These are phyloP conservation scores for Leucophenga maculata DNA, from an alignment of 2,888 invertebrate species.

Conservation along the genomic window DNA sequence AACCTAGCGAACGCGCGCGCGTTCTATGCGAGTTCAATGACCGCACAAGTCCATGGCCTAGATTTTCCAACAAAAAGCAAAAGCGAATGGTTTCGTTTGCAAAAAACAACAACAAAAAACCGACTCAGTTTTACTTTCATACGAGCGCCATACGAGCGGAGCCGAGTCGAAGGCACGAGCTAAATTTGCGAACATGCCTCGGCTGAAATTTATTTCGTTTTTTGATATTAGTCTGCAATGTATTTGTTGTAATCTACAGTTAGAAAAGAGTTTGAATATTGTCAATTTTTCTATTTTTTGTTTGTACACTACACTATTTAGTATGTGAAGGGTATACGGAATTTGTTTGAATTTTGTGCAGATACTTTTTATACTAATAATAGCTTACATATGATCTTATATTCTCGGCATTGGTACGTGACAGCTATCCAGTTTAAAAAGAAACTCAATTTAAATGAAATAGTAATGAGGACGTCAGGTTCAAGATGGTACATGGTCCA, in stretches of 20 bases:
- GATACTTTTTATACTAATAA: too few species aligned
- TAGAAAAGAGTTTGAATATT: neutral
- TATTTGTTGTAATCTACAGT: neutral
- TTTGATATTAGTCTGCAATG: too few species aligned
- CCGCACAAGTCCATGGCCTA: slow-evolving; percentile 72
- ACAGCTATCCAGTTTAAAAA: too few species aligned
- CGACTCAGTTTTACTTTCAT: slow-evolving; percentile 55
- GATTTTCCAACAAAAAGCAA: slow-evolving; percentile 56
- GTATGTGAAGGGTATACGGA: too few species aligned
- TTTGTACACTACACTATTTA: too few species aligned
- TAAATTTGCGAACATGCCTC: neutral
- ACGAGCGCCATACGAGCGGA: slow-evolving; percentile 22
- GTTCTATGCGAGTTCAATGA: slow-evolving; percentile 68
- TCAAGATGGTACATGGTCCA: too few species aligned
- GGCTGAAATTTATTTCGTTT: neutral
- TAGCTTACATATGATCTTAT: too few species aligned
- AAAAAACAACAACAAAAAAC: neutral
- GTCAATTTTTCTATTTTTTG: too few species aligned
- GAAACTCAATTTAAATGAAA: too few species aligned
- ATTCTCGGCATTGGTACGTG: too few species aligned
- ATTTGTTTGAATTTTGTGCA: too few species aligned
- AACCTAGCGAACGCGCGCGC: slow-evolving; percentile 29
- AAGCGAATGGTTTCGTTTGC: slow-evolving; percentile 34
- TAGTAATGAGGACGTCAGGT: too few species aligned
- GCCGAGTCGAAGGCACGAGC: neutral